These are phyloP conservation scores for Bolinopsis microptera DNA, from an alignment of 37 sponge, comb jelly and placozoan species.

Conservation along the genomic window DNA sequence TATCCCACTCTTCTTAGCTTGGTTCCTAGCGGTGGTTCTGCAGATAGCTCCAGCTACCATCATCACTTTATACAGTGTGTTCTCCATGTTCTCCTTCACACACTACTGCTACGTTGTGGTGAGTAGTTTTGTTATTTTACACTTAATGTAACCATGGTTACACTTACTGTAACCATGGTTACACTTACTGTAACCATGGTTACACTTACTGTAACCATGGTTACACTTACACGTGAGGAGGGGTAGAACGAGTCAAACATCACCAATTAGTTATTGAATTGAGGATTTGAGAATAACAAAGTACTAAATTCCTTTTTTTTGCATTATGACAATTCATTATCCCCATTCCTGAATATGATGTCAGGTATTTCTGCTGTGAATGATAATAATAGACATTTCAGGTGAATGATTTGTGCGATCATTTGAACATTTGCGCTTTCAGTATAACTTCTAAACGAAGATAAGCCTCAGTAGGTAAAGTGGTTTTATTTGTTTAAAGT, in stretches of 20 bases:
- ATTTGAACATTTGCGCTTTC: conserved; percentile 58
- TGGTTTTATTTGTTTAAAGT: not conserved
- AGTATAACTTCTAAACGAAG: conserved; percentile 18
- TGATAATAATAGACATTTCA: no score
- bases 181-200: no score
- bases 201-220: not conserved
- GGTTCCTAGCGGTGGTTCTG: conserved; percentile 38
- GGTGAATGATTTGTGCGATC: conserved; percentile 63
- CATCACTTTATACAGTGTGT: conserved; percentile 19
- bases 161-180: not conserved
- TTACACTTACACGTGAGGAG: no score
- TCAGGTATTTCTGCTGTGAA: no score
- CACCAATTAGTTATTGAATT: no score
- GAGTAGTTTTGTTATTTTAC: not conserved
- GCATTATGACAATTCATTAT: no score
- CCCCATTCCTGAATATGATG: no score
- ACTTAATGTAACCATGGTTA: not conserved
- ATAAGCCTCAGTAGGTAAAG: not conserved
- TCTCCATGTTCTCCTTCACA: conserved; percentile 55
- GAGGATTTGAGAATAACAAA: no score
- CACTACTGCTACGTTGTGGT: conserved; percentile 29
- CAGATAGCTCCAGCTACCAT: not conserved
- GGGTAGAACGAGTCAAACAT: no score
- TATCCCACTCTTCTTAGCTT: not conserved
- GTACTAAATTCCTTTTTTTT: no score